A percentile compares a stretch with the other conserved stretches of the same genome.
phyloP scores from a whole-genome alignment of 2,797 vertebrate genomes.

The Loriculus beryllinus region DNA sequence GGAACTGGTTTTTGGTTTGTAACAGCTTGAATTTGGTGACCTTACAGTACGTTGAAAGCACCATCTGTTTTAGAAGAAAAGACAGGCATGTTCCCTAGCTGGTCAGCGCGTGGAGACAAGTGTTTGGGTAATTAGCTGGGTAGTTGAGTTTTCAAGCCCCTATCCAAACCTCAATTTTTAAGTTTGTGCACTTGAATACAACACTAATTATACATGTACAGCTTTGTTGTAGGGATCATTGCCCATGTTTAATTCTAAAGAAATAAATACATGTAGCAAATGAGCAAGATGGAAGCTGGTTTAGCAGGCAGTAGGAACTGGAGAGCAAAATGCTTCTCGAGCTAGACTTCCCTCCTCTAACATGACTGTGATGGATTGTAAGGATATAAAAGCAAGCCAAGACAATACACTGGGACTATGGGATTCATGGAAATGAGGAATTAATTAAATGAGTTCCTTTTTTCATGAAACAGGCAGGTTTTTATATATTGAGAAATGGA shows the following conservation, averaged over 20 bases:
- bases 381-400: neutral
- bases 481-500: neutral
- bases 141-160: neutral
- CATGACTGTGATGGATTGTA: neutral
- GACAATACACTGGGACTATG: neutral
- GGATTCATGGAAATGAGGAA: neutral
- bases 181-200: neutral
- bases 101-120: neutral
- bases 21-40: slow-evolving; percentile 63
- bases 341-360: neutral
- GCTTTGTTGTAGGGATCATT: neutral
- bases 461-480: neutral
- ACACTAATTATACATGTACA: neutral
- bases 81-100: neutral
- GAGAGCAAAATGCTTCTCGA: neutral
- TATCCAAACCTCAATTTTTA: neutral
- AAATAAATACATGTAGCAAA: neutral
- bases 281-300: neutral
- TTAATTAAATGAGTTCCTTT: neutral
- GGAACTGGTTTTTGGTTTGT: slow-evolving; percentile 31
- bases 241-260: neutral
- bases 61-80: slow-evolving; percentile 47
- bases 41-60: slow-evolving; percentile 12
- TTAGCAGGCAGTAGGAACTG: neutral
- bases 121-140: neutral